Evolutionary conservation across 2,888 invertebrate species (phyloP), one percentile per base, ranked within the genome.

Genomic region (Polietes domitor): DNA sequence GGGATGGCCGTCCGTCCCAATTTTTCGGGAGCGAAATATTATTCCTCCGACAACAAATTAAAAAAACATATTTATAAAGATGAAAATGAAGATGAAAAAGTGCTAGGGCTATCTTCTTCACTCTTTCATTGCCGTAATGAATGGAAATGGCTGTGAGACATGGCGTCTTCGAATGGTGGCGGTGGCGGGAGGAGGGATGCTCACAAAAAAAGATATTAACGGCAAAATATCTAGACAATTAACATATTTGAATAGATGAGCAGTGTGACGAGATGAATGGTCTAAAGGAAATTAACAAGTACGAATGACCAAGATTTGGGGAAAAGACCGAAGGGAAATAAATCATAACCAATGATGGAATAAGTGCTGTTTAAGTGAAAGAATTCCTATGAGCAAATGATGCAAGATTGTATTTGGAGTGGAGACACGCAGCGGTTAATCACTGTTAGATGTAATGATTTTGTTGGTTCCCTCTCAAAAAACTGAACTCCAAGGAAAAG

Each of bases 41-140:
- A n/a, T n/a, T 26, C 26, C 26, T 58, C 12, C 24, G 3, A 17
- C 6, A 65, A 65, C 41, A 65, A 65, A 21, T 37, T 32, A 41
- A 63, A 61, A n/a, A 63, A 17, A 19, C 21, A 65, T 65, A 41
- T 65, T 41, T 65, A 28, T 32, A 12, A 65, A 37, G 41, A 65
- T 65, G n/a, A n/a, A n/a, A n/a, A n/a, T n/a, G n/a, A n/a, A n/a
- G n/a, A n/a, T 24, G 65, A 65, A 65, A 65, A 65, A 65, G n/a
- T 65, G 41, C 10, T 15, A 7, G 65, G 65, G 17, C 21, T 41
- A 65, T 65, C 41, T 58, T 47, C n/a, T 65, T 41, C 19, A 41
- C 65, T 37, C 65, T 65, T 21, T 65, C 41, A 65, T 65, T 21
- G 32, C 65, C 10, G 41, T 65, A 65, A 65, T 41, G 65, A 65